Evolutionary conservation across 1,140 invertebrate genomes (phyloP).

Genomic region (Acromyrmex echinatior): DNA sequence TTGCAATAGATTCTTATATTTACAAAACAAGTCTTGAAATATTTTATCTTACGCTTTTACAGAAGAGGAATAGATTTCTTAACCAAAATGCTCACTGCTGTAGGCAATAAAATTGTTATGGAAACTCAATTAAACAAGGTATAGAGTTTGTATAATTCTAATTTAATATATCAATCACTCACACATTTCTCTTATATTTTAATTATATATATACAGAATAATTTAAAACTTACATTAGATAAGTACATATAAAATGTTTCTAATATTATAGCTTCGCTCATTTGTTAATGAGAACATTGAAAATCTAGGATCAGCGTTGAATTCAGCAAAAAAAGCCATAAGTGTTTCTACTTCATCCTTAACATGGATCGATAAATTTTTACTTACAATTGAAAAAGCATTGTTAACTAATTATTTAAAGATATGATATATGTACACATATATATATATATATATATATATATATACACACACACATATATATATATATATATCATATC

Average conservation of each 20-base stretch:
- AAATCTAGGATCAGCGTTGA: constrained; percentile 46
- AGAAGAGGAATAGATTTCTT: constrained; percentile 73
- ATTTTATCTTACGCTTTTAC: not conserved
- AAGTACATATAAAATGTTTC: constrained; percentile 1
- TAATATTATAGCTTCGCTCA: constrained; percentile 64
- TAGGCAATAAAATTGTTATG: constrained; percentile 70
- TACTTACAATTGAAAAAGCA: constrained; percentile 56
- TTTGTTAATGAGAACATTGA: constrained; percentile 65
- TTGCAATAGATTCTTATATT: not conserved
- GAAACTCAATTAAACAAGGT: constrained; percentile 71
- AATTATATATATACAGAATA: not conserved
- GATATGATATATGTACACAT: not conserved
- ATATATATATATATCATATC: not conserved
- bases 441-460: not conserved
- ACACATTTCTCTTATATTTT: not conserved
- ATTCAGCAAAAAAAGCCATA: constrained; percentile 59
- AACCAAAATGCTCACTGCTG: constrained; percentile 64
- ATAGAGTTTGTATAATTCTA: constrained; percentile 41
- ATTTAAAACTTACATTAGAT: not conserved
- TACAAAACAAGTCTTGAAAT: not conserved
- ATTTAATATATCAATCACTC: constrained; percentile 1
- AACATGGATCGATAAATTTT: constrained; percentile 70
- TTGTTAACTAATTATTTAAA: constrained; percentile 20
- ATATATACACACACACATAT: too few relatives aligned
- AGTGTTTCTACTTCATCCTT: constrained; percentile 56